Percentiles rank a stretch among this genome's conserved stretches.
These are phyloP conservation scores for Drosophila kanekoi DNA, from an alignment of 2,888 invertebrate genomes.

Conservation along the genomic window DNA sequence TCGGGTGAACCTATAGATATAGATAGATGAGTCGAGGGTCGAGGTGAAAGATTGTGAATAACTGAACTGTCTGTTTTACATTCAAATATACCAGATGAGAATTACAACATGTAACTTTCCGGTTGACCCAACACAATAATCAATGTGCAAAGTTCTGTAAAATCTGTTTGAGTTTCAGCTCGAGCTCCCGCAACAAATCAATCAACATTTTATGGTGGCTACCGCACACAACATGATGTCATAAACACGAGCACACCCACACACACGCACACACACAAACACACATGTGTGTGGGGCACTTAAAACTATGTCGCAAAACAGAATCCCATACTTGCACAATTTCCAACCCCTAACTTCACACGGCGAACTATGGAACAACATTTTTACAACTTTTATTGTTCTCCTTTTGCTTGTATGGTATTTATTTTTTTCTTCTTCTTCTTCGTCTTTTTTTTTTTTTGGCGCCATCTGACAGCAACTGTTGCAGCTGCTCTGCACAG, in stretches of 20 bases:
- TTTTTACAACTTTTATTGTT: conserved; percentile 33
- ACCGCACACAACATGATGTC: conserved; percentile 23
- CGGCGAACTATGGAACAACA: conserved; percentile 27
- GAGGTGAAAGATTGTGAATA: too few relatives aligned
- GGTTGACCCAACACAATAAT: conserved; percentile 9
- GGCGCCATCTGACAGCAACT: conserved; percentile 26
- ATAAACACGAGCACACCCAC: conserved; percentile 19
- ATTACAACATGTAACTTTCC: background rate
- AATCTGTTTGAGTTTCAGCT: conserved; percentile 16
- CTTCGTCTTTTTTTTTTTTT: conserved; percentile 11
- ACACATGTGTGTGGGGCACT: conserved; percentile 35
- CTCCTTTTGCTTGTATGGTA: background rate
- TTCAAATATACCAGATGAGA: too few relatives aligned
- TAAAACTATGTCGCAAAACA: conserved; percentile 39
- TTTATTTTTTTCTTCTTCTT: background rate
- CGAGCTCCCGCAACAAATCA: conserved; percentile 25
- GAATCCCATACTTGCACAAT: conserved; percentile 3
- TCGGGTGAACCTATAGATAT: too few relatives aligned
- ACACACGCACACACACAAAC: conserved; percentile 4
- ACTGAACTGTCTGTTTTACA: too few relatives aligned
- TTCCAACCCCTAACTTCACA: conserved; percentile 13
- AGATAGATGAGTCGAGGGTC: too few relatives aligned
- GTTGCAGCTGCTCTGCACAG: conserved; percentile 21
- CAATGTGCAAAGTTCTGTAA: conserved; percentile 16
- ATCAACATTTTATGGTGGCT: conserved; percentile 20